A percentile compares a stretch with the other conserved stretches of the same genome.
Conservation (phyloP, 2,113 vertebrate species). For the Mesitornis unicolor region DNA sequence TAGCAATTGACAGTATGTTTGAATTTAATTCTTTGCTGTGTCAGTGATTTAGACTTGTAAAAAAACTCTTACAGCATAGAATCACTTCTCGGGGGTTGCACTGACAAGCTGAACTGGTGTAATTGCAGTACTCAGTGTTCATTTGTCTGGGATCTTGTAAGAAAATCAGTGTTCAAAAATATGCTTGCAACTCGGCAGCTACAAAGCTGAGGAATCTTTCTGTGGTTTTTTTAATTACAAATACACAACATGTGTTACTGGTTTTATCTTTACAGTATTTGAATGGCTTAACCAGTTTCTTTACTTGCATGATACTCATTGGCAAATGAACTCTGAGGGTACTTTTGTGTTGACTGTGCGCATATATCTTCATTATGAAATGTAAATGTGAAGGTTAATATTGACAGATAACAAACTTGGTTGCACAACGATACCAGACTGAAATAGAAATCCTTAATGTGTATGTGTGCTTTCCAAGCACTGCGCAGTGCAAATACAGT, state of each 20-base stretch:
- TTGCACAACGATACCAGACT: not conserved
- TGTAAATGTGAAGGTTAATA: not conserved
- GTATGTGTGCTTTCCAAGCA: not conserved
- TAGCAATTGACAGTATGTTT: conserved; percentile 30
- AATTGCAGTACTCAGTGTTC: not conserved
- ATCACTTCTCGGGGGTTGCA: conserved; percentile 69
- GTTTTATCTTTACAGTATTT: not conserved
- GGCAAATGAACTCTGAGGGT: not conserved
- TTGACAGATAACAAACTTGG: not conserved
- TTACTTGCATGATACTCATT: not conserved
- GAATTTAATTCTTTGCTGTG: conserved; percentile 58
- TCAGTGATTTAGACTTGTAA: conserved; percentile 55
- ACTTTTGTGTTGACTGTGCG: not conserved
- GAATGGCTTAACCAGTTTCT: not conserved
- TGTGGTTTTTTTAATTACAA: not conserved
- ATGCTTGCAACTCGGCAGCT: not conserved
- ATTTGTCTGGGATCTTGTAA: not conserved
- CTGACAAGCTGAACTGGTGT: conserved; percentile 57
- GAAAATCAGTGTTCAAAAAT: not conserved
- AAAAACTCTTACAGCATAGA: conserved; percentile 59
- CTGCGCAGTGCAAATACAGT: not conserved
- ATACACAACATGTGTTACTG: not conserved
- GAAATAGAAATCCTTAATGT: not conserved
- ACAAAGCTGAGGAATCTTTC: not conserved
- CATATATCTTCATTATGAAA: not conserved